Evolutionary conservation across 92 coral and sea anemone genomes (phyloP).

Genomic region (Diadumene lineata): DNA sequence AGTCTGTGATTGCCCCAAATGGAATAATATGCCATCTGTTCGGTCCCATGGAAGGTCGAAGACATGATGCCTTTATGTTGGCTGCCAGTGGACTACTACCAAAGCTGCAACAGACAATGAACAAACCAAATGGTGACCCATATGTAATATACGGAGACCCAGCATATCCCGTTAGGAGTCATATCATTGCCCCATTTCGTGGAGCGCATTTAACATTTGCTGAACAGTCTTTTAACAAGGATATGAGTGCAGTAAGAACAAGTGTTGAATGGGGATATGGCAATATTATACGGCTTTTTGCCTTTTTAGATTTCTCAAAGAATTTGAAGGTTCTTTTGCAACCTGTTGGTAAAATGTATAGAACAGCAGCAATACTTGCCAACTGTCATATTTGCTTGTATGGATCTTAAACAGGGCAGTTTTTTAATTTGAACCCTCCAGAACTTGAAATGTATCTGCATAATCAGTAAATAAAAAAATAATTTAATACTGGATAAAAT

Average conservation of each 20-base stretch:
- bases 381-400: conserved; percentile 29
- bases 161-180: conserved; percentile 24
- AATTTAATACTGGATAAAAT: too few relatives aligned
- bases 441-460: conserved; percentile 26
- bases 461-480: conserved; percentile 13
- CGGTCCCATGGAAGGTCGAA: conserved; percentile 56
- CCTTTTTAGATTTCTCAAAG: conserved; percentile 12
- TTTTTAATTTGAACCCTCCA: conserved; percentile 28
- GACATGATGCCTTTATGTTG: conserved; percentile 68
- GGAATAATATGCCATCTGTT: conserved; percentile 47
- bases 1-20: conserved; percentile 54
- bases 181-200: conserved; percentile 58
- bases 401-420: conserved; percentile 14
- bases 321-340: conserved; percentile 14
- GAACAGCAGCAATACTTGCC: conserved; percentile 11
- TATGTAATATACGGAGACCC: conserved; percentile 58
- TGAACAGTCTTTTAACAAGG: conserved; percentile 45
- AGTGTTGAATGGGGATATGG: too few relatives aligned
- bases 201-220: conserved; percentile 38
- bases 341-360: conserved; percentile 23
- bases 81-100: conserved; percentile 36
- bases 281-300: background rate
- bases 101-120: conserved; percentile 18
- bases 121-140: conserved; percentile 56
- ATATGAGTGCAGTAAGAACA: conserved; percentile 57